Evolutionary conservation across 2,113 vertebrate species (phyloP), one percentile per base, ranked within the genome.

Genomic region (Bos javanicus): DNA sequence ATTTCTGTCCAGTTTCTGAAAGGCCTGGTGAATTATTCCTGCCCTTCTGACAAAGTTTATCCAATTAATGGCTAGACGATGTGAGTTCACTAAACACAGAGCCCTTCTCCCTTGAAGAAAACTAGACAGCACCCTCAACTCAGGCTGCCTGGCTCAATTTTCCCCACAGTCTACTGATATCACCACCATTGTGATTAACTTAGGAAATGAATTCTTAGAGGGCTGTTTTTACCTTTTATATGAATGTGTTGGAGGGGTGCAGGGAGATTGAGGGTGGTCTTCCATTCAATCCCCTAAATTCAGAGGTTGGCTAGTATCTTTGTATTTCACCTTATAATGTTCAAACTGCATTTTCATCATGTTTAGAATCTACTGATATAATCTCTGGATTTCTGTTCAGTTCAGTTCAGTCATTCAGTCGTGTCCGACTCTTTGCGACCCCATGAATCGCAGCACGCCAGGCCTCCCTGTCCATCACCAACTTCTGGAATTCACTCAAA

Each of bases 11-110:
- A 52, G 2, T 89, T 96, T 94, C 33, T 52, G 23, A 91, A 89
- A 95, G 30, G 9, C 8, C 59, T 59, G 56, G 60, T 85, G 8
- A 25, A 52, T 80, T 62, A 56, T 48, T 7, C 43, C 46, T 93
- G 15, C 6, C 19, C 23, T 87, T 95, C 62, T 80, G 36, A 91
- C 92, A 94, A 78, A 87, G 7, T 71, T 84, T 48, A 95, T 59
- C 46, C 50, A 43, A 93, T 82, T 88, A 78, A 56, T 92, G 62
- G 21, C 59, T 39, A 94, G 91, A 56, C 25, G 2, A 81, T 10
- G 52, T 54, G 15, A 80, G n/a, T 54, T 57, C 76, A 36, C 90
- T 84, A 91, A 78, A 74, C 62, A 50, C 7, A 87, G 50, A 95
- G 21, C 6, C 7, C 52, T 30, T 33, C 10, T 85, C 43, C 7